Evolutionary conservation across 2,888 invertebrate genomes (phyloP), one percentile per base, ranked within the genome.

Genomic region (Xestia xanthographa): DNA sequence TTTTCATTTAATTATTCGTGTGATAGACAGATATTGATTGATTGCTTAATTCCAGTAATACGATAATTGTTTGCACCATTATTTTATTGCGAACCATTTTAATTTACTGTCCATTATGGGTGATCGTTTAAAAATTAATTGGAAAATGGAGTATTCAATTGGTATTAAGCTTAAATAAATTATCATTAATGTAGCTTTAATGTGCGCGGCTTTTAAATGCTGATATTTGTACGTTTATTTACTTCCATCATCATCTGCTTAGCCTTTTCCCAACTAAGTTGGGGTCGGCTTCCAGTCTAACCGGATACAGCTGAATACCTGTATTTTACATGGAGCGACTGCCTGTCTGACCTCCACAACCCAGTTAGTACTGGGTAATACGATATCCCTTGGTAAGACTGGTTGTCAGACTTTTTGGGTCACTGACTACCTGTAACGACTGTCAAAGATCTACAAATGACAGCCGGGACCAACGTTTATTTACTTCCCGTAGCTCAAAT

Each of bases 1-100:
- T 86, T 86, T 87, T 80, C 84, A 85, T 82, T 87, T 82, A 85
- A 87, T 86, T 87, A 85, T 86, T 86, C 70, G 80, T 77, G 65
- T 77, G 66, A 82, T 80, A 80, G 79, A 84, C 81, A 75, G 68
- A 38, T 53, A 58, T 48, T 81, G 75, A 86, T 87, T 83, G 74
- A 81, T 78, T 66, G 69, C 72, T 75, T 79, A 58, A 75, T 78
- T 68, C 56, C 26, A 48, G 65, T 77, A 86, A 86, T 77, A 43
- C 72, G 72, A 79, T 85, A 62, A 79, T 66, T 72, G 45, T 72
- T 72, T 58, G 38, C 50, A n/a, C 34, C 34, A 74, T 80, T n/a
- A n/a, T n/a, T n/a, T 80, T 65, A 80, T 74, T 65, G 67, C n/a
- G 26, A 60, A 66, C 29, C 48, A 65, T 78, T 85, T 80, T 78